Percentiles rank a stretch among this genome's conserved stretches.
These are phyloP conservation scores for Leptobrachium leishanense DNA, from an alignment of 2,113 vertebrate genomes.

Conservation along the genomic window DNA sequence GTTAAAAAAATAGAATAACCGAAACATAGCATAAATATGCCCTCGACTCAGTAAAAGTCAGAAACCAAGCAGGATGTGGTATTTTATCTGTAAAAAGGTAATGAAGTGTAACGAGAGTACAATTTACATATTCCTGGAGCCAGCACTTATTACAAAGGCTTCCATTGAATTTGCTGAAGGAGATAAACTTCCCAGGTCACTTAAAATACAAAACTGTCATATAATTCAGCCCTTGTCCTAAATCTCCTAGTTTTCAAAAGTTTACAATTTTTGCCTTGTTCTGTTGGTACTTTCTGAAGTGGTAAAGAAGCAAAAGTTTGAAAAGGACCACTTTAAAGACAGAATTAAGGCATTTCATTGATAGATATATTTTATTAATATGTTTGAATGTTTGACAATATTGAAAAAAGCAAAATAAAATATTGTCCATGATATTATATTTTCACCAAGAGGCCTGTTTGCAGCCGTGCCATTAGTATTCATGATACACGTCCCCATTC, in stretches of 20 bases:
- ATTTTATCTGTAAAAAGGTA: constrained; percentile 20
- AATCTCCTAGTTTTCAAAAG: neutral
- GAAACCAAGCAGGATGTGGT: constrained; percentile 30
- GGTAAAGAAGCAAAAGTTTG: too few species aligned
- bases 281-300: neutral
- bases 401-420: too few species aligned
- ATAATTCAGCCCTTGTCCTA: constrained; percentile 12
- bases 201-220: constrained; percentile 26
- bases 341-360: too few species aligned
- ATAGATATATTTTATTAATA: too few species aligned
- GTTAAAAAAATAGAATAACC: neutral
- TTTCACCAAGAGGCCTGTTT: too few species aligned
- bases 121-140: constrained; percentile 41
- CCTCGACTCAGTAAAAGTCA: neutral
- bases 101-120: constrained; percentile 34
- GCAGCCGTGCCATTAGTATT: too few species aligned
- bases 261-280: neutral
- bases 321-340: too few species aligned
- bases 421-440: too few species aligned
- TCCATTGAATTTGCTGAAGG: constrained; percentile 32
- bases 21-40: neutral
- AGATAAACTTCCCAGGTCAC: constrained; percentile 25
- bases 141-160: constrained; percentile 42
- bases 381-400: too few species aligned
- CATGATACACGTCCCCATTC: too few species aligned